Evolutionary conservation across 2,888 invertebrate species (phyloP).

Genomic region (Chelonus formosanus): DNA sequence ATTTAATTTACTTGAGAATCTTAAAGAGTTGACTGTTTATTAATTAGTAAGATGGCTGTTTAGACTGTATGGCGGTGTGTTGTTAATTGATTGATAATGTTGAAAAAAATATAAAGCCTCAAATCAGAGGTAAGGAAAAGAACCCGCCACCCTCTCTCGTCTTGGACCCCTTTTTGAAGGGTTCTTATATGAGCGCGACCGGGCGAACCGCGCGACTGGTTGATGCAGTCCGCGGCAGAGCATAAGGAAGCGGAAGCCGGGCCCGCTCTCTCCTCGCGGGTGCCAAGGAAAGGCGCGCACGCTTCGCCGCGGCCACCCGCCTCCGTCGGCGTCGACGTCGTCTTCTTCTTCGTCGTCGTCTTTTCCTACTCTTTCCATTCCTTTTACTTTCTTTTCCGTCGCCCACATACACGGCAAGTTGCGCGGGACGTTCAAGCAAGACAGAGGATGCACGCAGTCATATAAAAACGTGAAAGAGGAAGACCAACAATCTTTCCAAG

Average conservation of each 20-base stretch:
- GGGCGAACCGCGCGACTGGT: slow-evolving; percentile 63
- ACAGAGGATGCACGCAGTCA: slow-evolving; percentile 36
- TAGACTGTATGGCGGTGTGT: no score
- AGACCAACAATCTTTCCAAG: slow-evolving; percentile 24
- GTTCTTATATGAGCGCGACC: slow-evolving; percentile 63
- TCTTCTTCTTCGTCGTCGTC: slow-evolving; percentile 41
- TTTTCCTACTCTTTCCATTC: slow-evolving; percentile 17
- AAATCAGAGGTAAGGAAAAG: background rate
- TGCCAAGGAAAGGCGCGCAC: slow-evolving; percentile 63
- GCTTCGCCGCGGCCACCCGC: slow-evolving; percentile 60
- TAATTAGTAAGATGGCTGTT: no score
- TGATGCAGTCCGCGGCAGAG: slow-evolving; percentile 64
- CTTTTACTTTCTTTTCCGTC: slow-evolving; percentile 33
- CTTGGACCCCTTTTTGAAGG: slow-evolving; percentile 10
- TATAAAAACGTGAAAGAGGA: slow-evolving; percentile 38
- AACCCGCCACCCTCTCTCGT: background rate
- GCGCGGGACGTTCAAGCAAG: slow-evolving; percentile 35
- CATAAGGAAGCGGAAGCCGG: slow-evolving; percentile 66
- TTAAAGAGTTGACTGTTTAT: no score
- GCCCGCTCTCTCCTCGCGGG: slow-evolving; percentile 48
- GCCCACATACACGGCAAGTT: slow-evolving; percentile 16
- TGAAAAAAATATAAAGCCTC: no score
- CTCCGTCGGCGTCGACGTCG: slow-evolving; percentile 51
- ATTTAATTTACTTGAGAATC: no score
- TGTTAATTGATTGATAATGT: no score